phyloP scores from a whole-genome alignment of 1,140 invertebrate genomes.

The Monomorium pharaonis region DNA sequence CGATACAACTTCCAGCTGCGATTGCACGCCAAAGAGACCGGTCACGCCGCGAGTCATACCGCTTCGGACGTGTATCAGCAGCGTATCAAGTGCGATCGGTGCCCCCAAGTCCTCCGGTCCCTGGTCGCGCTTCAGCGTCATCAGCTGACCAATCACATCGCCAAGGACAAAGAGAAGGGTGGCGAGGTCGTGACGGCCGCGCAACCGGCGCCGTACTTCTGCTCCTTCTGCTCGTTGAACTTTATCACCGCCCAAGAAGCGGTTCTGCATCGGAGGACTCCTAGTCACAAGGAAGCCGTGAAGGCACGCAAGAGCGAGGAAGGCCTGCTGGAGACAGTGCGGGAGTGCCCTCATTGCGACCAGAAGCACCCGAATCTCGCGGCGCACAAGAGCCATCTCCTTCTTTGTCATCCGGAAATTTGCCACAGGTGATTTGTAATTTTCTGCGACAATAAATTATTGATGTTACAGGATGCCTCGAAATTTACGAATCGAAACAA shows the following conservation, averaged over 20 bases:
- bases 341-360: conserved; percentile 88
- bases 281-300: conserved; percentile 87
- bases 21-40: conserved; percentile 86
- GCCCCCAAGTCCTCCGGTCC: conserved; percentile 86
- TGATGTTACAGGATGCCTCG: background rate
- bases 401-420: conserved; percentile 87
- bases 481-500: no score
- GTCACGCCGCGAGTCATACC: conserved; percentile 84
- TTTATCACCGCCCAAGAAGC: conserved; percentile 88
- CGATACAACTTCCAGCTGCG: conserved; percentile 90
- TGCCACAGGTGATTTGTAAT: conserved; percentile 83
- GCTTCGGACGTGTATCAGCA: conserved; percentile 89
- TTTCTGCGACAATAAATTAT: background rate
- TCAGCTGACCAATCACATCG: conserved; percentile 81
- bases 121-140: conserved; percentile 89
- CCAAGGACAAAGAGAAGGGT: conserved; percentile 82
- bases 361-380: conserved; percentile 85
- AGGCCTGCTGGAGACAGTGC: conserved; percentile 58
- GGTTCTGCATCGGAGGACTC: conserved; percentile 88
- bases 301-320: conserved; percentile 79
- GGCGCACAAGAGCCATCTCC: conserved; percentile 89
- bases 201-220: conserved; percentile 85
- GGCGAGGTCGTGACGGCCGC: background rate
- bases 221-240: conserved; percentile 88
- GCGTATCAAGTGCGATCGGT: conserved; percentile 86